Conservation (phyloP, 2,113 vertebrate genomes). For the Apistogramma diplotaenia region DNA sequence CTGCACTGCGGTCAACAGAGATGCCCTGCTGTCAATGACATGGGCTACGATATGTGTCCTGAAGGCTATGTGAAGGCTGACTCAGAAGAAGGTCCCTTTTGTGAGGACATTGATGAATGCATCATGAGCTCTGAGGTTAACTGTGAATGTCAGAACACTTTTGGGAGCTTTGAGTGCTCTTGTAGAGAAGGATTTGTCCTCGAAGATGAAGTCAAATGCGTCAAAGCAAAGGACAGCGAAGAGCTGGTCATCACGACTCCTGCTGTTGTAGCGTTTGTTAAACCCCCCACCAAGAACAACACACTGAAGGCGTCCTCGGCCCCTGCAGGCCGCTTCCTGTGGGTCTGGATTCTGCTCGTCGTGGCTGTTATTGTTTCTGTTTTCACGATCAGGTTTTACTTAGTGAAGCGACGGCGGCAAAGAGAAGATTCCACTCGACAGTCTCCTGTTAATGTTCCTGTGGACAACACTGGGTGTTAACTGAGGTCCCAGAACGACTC, state of each 20-base stretch:
- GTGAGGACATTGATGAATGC: conserved; percentile 55
- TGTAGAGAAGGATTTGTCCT: conserved; percentile 25
- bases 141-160: conserved; percentile 54
- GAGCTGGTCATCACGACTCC: not conserved
- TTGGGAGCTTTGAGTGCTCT: conserved; percentile 54
- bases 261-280: not conserved
- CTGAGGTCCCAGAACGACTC: not conserved
- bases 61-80: not conserved
- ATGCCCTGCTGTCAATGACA: conserved; percentile 26
- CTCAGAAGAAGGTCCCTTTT: not conserved
- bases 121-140: rapidly evolving
- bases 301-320: not conserved
- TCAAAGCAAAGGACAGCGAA: not conserved
- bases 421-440: conserved; percentile 2
- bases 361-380: conserved; percentile 8
- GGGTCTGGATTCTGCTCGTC: conserved; percentile 40
- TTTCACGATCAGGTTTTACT: conserved; percentile 19
- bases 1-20: conserved; percentile 29
- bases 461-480: not conserved
- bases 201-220: not conserved
- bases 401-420: conserved; percentile 29
- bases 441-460: not conserved
- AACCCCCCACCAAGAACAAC: not conserved
- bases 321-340: not conserved
- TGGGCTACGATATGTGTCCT: conserved; percentile 10